Evolutionary conservation across 2,113 vertebrate genomes (phyloP).

Genomic region (Petaurus breviceps): DNA sequence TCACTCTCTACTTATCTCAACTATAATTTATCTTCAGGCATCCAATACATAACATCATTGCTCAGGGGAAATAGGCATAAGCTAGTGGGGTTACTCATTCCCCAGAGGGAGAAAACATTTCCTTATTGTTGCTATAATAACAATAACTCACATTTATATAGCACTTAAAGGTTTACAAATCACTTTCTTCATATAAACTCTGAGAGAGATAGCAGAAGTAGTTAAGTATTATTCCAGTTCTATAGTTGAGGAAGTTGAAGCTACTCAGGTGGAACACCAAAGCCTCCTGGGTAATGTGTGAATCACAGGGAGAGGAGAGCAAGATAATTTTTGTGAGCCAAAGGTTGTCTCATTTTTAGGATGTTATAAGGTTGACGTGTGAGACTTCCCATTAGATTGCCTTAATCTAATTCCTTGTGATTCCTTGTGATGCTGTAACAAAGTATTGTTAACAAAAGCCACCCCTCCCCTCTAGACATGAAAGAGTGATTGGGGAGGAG

Average conservation of each 20-base stretch:
- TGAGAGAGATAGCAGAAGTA: neutral
- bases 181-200: neutral
- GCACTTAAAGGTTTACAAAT: neutral
- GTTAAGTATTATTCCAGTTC: neutral
- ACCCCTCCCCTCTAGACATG: neutral
- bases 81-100: neutral
- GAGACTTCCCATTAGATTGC: no score
- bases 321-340: neutral
- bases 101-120: neutral
- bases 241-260: neutral
- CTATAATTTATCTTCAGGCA: neutral
- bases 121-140: neutral
- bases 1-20: neutral
- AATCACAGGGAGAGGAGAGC: neutral
- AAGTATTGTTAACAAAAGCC: neutral
- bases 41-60: neutral
- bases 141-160: no score
- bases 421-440: neutral
- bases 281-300: neutral
- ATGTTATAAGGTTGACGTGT: neutral
- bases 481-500: neutral
- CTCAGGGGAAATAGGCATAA: neutral
- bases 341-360: neutral
- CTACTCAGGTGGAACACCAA: neutral
- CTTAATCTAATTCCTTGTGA: neutral